These are phyloP conservation scores for Popillia japonica DNA, from an alignment of 1,140 invertebrate species.

Conservation along the genomic window DNA sequence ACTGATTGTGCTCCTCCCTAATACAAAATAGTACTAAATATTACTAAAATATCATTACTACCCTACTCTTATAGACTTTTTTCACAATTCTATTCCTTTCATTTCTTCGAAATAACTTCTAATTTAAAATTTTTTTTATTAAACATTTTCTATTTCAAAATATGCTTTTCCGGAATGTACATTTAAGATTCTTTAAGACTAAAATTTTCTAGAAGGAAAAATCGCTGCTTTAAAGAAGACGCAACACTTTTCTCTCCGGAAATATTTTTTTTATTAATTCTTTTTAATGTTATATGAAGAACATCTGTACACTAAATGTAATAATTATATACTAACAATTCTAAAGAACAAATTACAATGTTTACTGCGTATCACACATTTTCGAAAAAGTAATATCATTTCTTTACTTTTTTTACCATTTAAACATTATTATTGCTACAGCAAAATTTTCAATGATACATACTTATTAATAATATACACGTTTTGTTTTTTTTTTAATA, in stretches of 20 bases:
- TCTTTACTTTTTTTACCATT: slow-evolving; percentile 44
- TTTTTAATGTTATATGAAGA: slow-evolving; percentile 1
- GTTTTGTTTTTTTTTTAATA: slow-evolving; percentile 5
- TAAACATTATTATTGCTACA: slow-evolving; percentile 58
- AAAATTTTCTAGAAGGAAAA: not conserved
- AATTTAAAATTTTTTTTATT: slow-evolving; percentile 14
- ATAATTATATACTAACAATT: slow-evolving; percentile 17
- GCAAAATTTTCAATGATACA: slow-evolving; percentile 48
- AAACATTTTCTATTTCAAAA: not conserved
- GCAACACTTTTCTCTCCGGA: not conserved
- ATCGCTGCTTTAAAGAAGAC: not conserved
- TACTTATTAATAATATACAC: slow-evolving; percentile 36
- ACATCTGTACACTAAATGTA: slow-evolving; percentile 19
- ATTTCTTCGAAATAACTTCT: slow-evolving; percentile 22
- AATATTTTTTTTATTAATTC: not conserved
- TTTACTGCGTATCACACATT: slow-evolving; percentile 42
- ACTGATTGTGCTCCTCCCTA: slow-evolving; percentile 57
- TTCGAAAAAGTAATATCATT: slow-evolving; percentile 41
- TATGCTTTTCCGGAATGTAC: not conserved
- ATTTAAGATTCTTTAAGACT: not conserved
- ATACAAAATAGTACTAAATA: slow-evolving; percentile 39
- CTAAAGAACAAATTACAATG: slow-evolving; percentile 20
- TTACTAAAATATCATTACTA: slow-evolving; percentile 30
- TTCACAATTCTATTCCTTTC: slow-evolving; percentile 17
- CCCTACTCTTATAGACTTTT: slow-evolving; percentile 34